Conservation (phyloP, 37 sponge, comb jelly and placozoan species). For the Diacarnus erythraeanus region DNA sequence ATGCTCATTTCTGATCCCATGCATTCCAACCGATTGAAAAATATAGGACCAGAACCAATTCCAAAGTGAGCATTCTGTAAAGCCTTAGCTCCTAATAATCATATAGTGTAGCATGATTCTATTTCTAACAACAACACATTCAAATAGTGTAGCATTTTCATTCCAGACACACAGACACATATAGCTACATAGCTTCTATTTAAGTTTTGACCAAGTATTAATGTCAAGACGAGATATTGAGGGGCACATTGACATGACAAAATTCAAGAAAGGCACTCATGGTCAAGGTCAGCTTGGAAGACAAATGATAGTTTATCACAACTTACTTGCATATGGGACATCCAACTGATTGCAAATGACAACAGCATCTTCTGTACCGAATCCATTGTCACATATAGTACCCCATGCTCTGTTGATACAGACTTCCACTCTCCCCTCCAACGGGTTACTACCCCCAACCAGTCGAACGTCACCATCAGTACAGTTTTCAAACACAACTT, state of each 20-base stretch:
- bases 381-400: constrained; percentile 45
- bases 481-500: background rate
- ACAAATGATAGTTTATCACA: background rate
- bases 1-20: background rate
- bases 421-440: constrained; percentile 42
- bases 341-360: constrained; percentile 39
- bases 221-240: too few relatives aligned
- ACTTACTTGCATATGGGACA: background rate
- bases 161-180: too few relatives aligned
- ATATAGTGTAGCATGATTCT: too few relatives aligned
- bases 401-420: constrained; percentile 44
- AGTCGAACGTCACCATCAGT: constrained; percentile 38
- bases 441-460: constrained; percentile 4
- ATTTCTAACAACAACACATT: too few relatives aligned
- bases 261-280: too few relatives aligned
- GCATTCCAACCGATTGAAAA: background rate
- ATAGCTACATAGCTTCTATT: too few relatives aligned
- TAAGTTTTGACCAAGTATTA: too few relatives aligned
- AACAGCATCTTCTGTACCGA: constrained; percentile 29
- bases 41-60: background rate
- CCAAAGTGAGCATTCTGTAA: background rate
- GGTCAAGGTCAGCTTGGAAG: too few relatives aligned
- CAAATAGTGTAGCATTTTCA: too few relatives aligned
- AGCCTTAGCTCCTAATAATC: background rate
- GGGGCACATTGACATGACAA: too few relatives aligned